Percentiles rank a stretch among this genome's conserved stretches.
These are phyloP conservation scores for Cavia aperea DNA, from an alignment of 2,113 vertebrate genomes.

Conservation along the genomic window DNA sequence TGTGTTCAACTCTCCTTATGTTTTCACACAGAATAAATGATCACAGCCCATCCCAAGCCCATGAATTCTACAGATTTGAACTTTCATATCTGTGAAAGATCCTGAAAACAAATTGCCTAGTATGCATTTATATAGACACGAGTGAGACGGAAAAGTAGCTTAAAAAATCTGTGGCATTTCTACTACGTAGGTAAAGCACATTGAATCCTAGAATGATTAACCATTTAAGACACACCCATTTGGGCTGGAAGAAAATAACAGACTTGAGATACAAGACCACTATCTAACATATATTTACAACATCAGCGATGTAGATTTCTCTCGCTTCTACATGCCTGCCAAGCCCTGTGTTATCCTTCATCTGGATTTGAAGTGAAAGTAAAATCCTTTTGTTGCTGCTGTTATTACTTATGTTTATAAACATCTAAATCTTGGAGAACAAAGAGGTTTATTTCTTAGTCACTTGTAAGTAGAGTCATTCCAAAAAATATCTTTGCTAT, in stretches of 20 bases:
- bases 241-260: not conserved
- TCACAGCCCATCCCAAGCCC: not conserved
- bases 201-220: not conserved
- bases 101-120: not conserved
- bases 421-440: not conserved
- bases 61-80: not conserved
- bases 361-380: not conserved
- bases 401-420: not conserved
- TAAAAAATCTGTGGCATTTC: not conserved
- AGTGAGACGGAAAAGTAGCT: not conserved
- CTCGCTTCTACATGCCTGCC: not conserved
- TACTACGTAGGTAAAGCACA: not conserved
- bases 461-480: not conserved
- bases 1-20: not conserved
- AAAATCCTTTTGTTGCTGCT: not conserved
- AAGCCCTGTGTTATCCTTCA: not conserved
- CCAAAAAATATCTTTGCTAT: not conserved
- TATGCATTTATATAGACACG: not conserved
- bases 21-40: not conserved
- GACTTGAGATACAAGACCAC: not conserved
- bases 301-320: not conserved
- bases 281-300: not conserved
- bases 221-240: no score
- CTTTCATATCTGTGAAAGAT: not conserved
- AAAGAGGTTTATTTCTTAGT: not conserved